phyloP scores from a whole-genome alignment of 2,888 invertebrate species.

The Cyclophora albipunctata region DNA sequence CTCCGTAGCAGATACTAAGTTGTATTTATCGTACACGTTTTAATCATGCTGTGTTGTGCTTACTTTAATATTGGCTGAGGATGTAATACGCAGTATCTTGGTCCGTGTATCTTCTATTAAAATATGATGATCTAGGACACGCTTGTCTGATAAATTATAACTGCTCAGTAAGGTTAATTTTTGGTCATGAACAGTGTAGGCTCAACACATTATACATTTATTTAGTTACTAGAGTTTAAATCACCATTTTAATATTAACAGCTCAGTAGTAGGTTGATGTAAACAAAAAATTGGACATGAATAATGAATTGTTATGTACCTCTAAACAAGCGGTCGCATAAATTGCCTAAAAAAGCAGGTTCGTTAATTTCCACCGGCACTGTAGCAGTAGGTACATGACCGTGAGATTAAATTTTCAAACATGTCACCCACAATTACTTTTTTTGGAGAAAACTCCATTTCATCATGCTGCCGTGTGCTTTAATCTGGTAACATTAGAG shows the following conservation, averaged over 20 bases:
- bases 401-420: slow-evolving; percentile 65
- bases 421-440: slow-evolving; percentile 51
- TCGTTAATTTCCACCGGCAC: slow-evolving; percentile 50
- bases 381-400: slow-evolving; percentile 43
- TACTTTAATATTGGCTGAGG: neutral
- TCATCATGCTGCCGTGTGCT: slow-evolving; percentile 44
- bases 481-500: slow-evolving; percentile 39
- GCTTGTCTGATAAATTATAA: too few relatives aligned
- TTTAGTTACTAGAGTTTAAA: too few relatives aligned
- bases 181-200: too few relatives aligned
- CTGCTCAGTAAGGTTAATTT: too few relatives aligned
- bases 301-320: slow-evolving; percentile 23
- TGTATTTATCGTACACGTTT: neutral
- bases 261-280: neutral
- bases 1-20: neutral
- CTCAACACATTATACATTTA: too few relatives aligned
- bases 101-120: too few relatives aligned
- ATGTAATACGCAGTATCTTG: too few relatives aligned
- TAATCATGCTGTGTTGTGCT: neutral
- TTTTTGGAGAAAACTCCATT: slow-evolving; percentile 50
- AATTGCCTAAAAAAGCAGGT: slow-evolving; percentile 49
- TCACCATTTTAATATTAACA: too few relatives aligned
- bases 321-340: slow-evolving; percentile 28
- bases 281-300: slow-evolving; percentile 13
- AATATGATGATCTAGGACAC: too few relatives aligned